A percentile compares a stretch with the other conserved stretches of the same genome.
Conservation (phyloP, 1,140 invertebrate species). For the Parapsyche elsis region DNA sequence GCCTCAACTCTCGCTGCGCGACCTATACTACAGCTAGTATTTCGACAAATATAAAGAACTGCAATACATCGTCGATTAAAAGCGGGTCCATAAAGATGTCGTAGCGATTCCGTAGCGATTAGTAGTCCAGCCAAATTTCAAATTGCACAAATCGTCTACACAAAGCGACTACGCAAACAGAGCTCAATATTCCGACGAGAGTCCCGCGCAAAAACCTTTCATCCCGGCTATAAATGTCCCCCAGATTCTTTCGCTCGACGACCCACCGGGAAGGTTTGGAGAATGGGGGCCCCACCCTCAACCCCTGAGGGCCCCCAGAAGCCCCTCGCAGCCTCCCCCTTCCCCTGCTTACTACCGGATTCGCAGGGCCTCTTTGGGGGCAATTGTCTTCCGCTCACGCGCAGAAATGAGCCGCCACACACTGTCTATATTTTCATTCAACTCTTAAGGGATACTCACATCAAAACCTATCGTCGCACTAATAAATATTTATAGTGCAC, state of each 20-base stretch:
- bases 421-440: not conserved
- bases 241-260: slow-evolving; percentile 11
- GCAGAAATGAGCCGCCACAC: slow-evolving; percentile 16
- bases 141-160: slow-evolving; percentile 18
- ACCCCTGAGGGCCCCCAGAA: not conserved
- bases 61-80: no score
- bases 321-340: not conserved
- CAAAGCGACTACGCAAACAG: slow-evolving; percentile 35
- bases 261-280: not conserved
- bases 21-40: no score
- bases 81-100: no score
- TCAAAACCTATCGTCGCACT: no score
- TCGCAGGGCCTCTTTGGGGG: not conserved
- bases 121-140: not conserved
- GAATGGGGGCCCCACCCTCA: not conserved
- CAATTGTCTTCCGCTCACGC: slow-evolving; percentile 17
- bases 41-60: no score
- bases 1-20: no score
- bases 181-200: slow-evolving; percentile 32
- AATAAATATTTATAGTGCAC: no score
- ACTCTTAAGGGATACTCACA: not conserved
- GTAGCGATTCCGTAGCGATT: no score
- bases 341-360: no score
- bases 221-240: slow-evolving; percentile 26
- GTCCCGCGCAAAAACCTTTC: slow-evolving; percentile 31